Base-by-base conservation (phyloP, 1,140 invertebrate genomes). In the Papilio glaucus region DNA sequence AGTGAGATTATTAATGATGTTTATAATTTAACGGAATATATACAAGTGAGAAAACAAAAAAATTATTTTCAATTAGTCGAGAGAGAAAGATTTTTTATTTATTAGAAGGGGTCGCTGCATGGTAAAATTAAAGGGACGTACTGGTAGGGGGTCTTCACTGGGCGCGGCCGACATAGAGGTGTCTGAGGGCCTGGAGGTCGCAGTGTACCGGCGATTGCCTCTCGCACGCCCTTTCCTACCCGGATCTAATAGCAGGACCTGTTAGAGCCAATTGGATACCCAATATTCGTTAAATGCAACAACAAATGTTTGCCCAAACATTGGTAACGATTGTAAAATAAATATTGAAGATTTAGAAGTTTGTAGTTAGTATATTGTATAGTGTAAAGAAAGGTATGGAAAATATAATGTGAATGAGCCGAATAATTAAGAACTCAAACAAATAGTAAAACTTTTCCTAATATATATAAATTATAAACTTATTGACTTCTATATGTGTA, bases 161-260 rank as follows among this genome's bases (percentile, higher is more conserved):
- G 89, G 83, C 74, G 89, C 88, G 70, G 89, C 90, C 13, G 90
- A 93, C 74, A 93, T 85, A n/a, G 89, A 91, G 0, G 91, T 93
- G 78, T 93, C 91, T 24, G 89, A 91, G 21, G 91, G 91, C 49
- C 91, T 80, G 15, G 91, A 93, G 49, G 91, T 91, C 72, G 88
- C 85, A 18, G 91, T 93, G 82, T 93, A 93, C 62, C 91, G 82
- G 65, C 91, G 84, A 62, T 81, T 82, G 38, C 90, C 88, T 21
- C 85, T 82, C 76, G 81, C 77, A 72, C 89, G 83, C 61, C 82
- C 78, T 62, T 93, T 93, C 74, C 85, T 91, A 91, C 87, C 90
- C 81, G 88, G 85, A 76, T 93, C 90, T 93, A 93, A 93, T 84
- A 93, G 83, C 86, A 93, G 90, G 84, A 93, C 91, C 89, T 91